Base-by-base conservation (phyloP, 37 sponge, comb jelly and placozoan genomes). In the Beroe ovata region DNA sequence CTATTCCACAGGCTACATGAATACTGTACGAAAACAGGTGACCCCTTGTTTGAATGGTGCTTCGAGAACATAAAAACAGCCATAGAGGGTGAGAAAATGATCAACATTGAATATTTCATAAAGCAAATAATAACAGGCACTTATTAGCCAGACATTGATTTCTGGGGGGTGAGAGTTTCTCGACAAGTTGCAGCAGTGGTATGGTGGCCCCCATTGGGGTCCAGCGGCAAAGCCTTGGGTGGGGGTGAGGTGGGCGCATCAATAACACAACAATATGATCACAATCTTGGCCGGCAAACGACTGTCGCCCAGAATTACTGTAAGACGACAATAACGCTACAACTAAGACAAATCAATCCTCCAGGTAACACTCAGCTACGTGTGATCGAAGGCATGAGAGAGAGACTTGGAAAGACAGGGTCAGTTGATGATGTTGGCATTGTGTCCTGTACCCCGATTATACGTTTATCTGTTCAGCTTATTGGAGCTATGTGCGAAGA, bases 401-500 rank as follows among this genome's bases (percentile, higher is more conserved):
- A 77, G 8, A 39, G 47, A 42, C 54, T 26, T 28, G 84, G 84
- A 2, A 36, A 42, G 26, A 35, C 16, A 4, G 84, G 84, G 8
- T 3, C 47, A 22, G 20, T 40, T 0, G 84, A 77, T 16, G 84
- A 77, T 77, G 22, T 77, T 22, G 84, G 84, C 22, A 77, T 77
- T n/a, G 84, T 77, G 8, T 77, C 84, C 54, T 40, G 36, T n/a
- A 77, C 84, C 11, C 54, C 84, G 0, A 77, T 77, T 2, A 77
- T 77, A 30, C 21, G 84, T 6, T 29, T 77, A 19, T 77, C 84
- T n/a, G 47, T 77, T 0, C 84, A 77, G 25, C 84, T 77, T 4
- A 42, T 77, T n/a, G 84, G 84, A n/a, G 84, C 84, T 32, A 77
- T 77, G 84, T 77, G 84, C 21, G 84, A 77, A n/a, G 84, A 35